Evolutionary conservation across 1,140 invertebrate genomes (phyloP).

Genomic region (Gerris buenoi): DNA sequence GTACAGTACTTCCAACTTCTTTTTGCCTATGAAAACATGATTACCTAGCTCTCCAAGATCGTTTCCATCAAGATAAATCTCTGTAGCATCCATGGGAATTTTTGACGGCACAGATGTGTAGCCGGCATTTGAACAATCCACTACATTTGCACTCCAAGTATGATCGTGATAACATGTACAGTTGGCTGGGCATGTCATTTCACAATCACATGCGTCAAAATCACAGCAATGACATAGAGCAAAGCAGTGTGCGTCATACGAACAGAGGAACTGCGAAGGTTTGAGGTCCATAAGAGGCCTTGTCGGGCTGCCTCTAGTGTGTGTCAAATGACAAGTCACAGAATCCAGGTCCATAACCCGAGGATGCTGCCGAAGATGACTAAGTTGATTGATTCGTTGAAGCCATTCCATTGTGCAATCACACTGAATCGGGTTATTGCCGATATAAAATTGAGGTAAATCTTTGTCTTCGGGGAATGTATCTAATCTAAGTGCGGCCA

Average conservation of each 20-base stretch:
- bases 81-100: slow-evolving; percentile 42
- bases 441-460: slow-evolving; percentile 60
- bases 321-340: slow-evolving; percentile 28
- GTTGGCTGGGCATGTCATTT: slow-evolving; percentile 38
- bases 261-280: slow-evolving; percentile 44
- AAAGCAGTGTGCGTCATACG: slow-evolving; percentile 41
- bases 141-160: slow-evolving; percentile 37
- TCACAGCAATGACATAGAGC: slow-evolving; percentile 46
- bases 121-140: slow-evolving; percentile 33
- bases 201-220: slow-evolving; percentile 41
- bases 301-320: slow-evolving; percentile 21
- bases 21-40: slow-evolving; percentile 40
- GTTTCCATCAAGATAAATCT: slow-evolving; percentile 40
- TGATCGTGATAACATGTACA: slow-evolving; percentile 38
- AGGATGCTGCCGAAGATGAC: slow-evolving; percentile 37
- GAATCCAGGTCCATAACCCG: slow-evolving; percentile 31
- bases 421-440: slow-evolving; percentile 64
- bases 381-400: slow-evolving; percentile 54
- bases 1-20: slow-evolving; percentile 35
- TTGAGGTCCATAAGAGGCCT: slow-evolving; percentile 50
- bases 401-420: slow-evolving; percentile 78
- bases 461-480: slow-evolving; percentile 45
- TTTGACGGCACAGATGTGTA: slow-evolving; percentile 31
- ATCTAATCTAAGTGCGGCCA: slow-evolving; percentile 49
- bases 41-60: slow-evolving; percentile 32